Base-by-base conservation (phyloP, 2,797 vertebrate species). In the Eupleurogrammus muticus region DNA sequence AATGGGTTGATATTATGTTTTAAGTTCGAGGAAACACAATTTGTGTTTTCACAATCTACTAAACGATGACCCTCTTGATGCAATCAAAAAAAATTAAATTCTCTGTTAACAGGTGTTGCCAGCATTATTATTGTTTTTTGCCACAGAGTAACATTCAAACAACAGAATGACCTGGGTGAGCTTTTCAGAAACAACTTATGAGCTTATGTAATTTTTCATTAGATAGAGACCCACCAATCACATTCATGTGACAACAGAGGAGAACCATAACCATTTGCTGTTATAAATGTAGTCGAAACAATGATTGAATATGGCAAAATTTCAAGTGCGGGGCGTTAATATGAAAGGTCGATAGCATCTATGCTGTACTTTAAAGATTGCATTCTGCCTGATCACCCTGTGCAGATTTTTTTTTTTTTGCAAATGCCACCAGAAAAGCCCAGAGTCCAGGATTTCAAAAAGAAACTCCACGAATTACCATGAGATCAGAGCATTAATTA, bases 401-500 rank as follows among this genome's bases (percentile, higher is more conserved):
- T 20, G 23, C 23, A 64, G 20, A 60, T 24, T 48, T 63, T 9
- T 47, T 9, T 24, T 48, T 63, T 9, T 47, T 9, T 47, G 10
- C n/a, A 42, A 51, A 68, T 21, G 46, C 36, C 34, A 42, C 4
- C 5, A 3, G 10, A 53, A 55, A 59, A 48, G 5, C 32, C 38
- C 52, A 9, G 9, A 79, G 46, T 71, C 35, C 60, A 66, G 49
- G 13, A 23, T 73, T 72, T 63, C 21, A 42, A 40, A 64, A 44
- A n/a, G 66, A 50, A 55, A 56, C 20, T 20, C 49, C n/a, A 3
- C 38, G 24, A 87, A 76, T 77, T 73, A 75, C 55, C 77, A 66
- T 65, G 48, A 84, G 75, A 82, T 82, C 46, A 73, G 65, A 47
- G 20, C 56, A 28, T 73, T 80, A 82, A 87, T 85, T 84, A 82